These are phyloP conservation scores for Nemotelus nigrinus DNA, from an alignment of 2,888 invertebrate species.

Conservation along the genomic window DNA sequence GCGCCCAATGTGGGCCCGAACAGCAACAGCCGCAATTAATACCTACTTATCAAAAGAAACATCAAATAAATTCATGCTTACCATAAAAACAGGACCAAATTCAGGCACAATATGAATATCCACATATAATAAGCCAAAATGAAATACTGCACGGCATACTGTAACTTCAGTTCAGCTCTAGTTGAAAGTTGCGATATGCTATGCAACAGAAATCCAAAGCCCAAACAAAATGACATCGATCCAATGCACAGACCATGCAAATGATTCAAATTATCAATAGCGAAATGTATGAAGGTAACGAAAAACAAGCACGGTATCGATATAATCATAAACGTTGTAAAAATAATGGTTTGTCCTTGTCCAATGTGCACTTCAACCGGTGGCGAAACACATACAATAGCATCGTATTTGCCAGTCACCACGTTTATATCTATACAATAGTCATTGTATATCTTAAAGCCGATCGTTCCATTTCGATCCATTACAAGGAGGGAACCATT, in stretches of 20 bases:
- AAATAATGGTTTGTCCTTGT: conserved; percentile 56
- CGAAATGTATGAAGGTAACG: conserved; percentile 59
- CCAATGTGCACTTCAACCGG: conserved; percentile 59
- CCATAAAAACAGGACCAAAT: conserved; percentile 62
- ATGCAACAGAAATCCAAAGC: conserved; percentile 60
- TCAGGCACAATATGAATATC: conserved; percentile 61
- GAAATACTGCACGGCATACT: conserved; percentile 62
- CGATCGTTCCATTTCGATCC: conserved; percentile 59
- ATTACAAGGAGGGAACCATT: conserved; percentile 61
- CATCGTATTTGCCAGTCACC: conserved; percentile 57
- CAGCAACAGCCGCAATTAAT: too few species aligned
- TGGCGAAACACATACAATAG: conserved; percentile 61
- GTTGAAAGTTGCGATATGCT: conserved; percentile 59
- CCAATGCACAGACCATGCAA: conserved; percentile 62
- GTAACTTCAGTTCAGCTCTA: conserved; percentile 56
- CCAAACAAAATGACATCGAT: conserved; percentile 60
- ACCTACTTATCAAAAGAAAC: too few species aligned
- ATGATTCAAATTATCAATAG: conserved; percentile 58
- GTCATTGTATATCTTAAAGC: conserved; percentile 57
- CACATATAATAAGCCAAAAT: conserved; percentile 62
- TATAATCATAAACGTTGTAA: conserved; percentile 60
- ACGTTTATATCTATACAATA: conserved; percentile 62
- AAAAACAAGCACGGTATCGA: conserved; percentile 61
- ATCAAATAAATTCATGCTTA: conserved; percentile 51
- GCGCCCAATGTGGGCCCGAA: too few species aligned